Conservation (phyloP, 2,113 vertebrate genomes). For the Nicator chloris region DNA sequence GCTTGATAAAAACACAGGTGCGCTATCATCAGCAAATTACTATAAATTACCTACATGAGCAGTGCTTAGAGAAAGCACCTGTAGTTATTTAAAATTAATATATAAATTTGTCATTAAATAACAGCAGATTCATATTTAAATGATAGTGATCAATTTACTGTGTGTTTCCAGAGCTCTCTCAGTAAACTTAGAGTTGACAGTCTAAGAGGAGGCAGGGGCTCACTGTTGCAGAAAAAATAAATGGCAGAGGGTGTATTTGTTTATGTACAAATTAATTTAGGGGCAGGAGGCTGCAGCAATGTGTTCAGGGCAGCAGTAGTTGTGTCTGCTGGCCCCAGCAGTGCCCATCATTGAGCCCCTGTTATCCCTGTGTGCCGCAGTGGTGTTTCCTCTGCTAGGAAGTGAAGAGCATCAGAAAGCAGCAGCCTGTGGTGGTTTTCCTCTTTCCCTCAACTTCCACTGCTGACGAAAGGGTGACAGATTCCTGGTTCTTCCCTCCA, state of each 20-base stretch:
- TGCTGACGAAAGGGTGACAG: fast-evolving
- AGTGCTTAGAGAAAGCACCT: slow-evolving; percentile 32
- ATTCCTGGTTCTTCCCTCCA: neutral
- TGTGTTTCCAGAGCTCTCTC: neutral
- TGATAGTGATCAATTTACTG: neutral
- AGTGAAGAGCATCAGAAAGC: neutral
- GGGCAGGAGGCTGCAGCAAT: neutral
- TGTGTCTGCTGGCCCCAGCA: neutral
- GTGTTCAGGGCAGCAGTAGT: neutral
- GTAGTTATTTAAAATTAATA: slow-evolving; percentile 40
- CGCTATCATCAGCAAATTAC: slow-evolving; percentile 24
- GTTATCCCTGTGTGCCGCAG: fast-evolving
- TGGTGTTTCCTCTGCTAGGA: neutral
- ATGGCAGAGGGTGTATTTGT: neutral
- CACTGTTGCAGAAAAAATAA: neutral
- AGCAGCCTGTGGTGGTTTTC: slow-evolving; percentile 43
- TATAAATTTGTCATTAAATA: neutral
- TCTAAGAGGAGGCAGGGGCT: neutral
- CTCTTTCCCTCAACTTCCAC: neutral
- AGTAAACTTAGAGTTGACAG: neutral
- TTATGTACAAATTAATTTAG: neutral
- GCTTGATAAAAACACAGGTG: slow-evolving; percentile 65
- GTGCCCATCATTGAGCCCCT: fast-evolving
- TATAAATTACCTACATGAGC: slow-evolving; percentile 24
- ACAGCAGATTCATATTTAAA: neutral